A percentile compares a stretch with the other conserved stretches of the same genome.
phyloP scores from a whole-genome alignment of 1,140 invertebrate genomes.

The Calliopsis andreniformis region DNA sequence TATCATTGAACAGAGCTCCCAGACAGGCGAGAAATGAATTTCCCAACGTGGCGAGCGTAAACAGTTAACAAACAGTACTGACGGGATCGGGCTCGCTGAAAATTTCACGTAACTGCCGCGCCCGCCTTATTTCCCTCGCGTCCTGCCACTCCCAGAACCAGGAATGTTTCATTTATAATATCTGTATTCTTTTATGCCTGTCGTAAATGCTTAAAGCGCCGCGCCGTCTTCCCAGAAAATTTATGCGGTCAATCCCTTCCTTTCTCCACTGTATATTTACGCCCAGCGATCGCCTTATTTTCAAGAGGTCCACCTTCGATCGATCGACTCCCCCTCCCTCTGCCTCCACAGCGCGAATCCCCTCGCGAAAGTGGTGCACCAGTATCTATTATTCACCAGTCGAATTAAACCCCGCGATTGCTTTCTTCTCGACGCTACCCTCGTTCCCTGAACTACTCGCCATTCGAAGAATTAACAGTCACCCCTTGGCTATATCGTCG shows the following conservation, averaged over 20 bases:
- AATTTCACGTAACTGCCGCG: conserved; percentile 27
- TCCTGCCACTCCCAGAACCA: conserved; percentile 24
- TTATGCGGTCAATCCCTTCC: conserved; percentile 26
- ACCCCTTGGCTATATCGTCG: background rate
- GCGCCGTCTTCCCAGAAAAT: background rate
- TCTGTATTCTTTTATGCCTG: conserved; percentile 35
- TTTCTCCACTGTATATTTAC: background rate
- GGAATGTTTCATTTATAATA: conserved; percentile 47
- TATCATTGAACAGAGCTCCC: background rate
- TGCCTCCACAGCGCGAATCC: background rate
- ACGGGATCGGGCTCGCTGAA: conserved; percentile 6
- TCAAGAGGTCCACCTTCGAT: background rate
- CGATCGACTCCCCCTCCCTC: background rate
- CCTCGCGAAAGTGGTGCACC: background rate
- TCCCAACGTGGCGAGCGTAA: background rate
- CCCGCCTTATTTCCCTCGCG: conserved; percentile 47
- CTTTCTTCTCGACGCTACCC: background rate
- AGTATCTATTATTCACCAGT: background rate
- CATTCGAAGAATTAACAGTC: background rate
- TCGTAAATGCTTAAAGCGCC: conserved; percentile 19
- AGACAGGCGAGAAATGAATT: background rate
- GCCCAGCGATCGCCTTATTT: background rate
- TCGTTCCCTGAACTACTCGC: background rate
- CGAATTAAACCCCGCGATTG: conserved; percentile 10
- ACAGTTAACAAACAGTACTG: conserved; percentile 13